Base-by-base conservation (phyloP, 2,888 invertebrate genomes). In the Zaprionus obscuricornis region DNA sequence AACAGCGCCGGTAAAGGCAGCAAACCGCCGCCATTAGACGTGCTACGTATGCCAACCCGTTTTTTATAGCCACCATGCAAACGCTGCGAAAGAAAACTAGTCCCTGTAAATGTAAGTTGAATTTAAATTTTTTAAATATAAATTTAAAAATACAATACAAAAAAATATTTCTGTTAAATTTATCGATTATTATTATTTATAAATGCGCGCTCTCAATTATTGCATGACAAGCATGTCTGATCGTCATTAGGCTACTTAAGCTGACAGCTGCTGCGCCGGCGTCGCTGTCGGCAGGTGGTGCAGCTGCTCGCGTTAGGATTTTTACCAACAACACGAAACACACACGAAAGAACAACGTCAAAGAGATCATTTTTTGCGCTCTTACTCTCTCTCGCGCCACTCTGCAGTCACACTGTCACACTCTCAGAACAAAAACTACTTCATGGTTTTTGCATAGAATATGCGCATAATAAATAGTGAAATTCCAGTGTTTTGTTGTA, bases 11-110 rank as follows among this genome's bases (percentile, higher is more conserved):
- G 33, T 29, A 26, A 43, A 31, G 51, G 54, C 56, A 69, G 62
- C 47, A 47, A 66, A 62, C 31, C 70, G 64, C 71, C 73, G 73
- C 70, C 72, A 81, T 84, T 70, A 72, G 63, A 69, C 84, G 81
- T 51, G 60, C 75, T 64, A 77, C 86, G 86, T 74, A 86, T 87
- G 86, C 78, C 68, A 88, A 75, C 74, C 86, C 77, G 57, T 82
- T 87, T 51, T 73, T 85, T 68, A 46, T 85, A 62, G 87, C 85
- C 69, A 90, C 84, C 91, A 96, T 97, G 96, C 96, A 97, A 94
- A 96, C 96, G 89, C 93, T 97, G 91, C 93, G 97, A 91, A 96
- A 96, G 93, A 96, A 96, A 93, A 96, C 96, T 90, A 96, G 96
- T 92, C 96, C 96, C 90, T 94, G 96, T 92, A 96, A 97, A 94